phyloP scores from a whole-genome alignment of 2,888 invertebrate genomes.

The Meiosimyza decipiens region DNA sequence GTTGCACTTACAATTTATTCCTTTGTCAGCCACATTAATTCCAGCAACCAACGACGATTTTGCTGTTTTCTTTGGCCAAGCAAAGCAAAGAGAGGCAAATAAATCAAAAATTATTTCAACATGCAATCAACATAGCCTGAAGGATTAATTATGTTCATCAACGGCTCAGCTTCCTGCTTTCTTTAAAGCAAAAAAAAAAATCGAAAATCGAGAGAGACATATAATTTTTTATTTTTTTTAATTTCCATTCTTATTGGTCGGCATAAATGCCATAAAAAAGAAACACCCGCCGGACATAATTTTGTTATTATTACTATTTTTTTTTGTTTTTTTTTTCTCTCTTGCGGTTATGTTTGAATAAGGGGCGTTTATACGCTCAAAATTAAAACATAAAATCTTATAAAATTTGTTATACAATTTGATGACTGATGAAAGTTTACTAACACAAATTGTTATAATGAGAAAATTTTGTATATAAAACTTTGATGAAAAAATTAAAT shows the following conservation, averaged over 20 bases:
- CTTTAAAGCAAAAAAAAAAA: not conserved
- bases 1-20: too few relatives aligned
- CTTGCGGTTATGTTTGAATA: not conserved
- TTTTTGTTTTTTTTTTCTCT: not conserved
- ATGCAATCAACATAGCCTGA: slow-evolving; percentile 26
- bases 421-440: not conserved
- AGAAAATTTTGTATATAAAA: too few relatives aligned
- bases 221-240: too few relatives aligned
- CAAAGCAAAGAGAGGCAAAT: not conserved
- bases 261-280: not conserved
- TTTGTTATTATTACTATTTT: not conserved
- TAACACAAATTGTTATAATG: not conserved
- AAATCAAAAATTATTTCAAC: slow-evolving; percentile 25
- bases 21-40: too few relatives aligned
- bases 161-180: slow-evolving; percentile 9
- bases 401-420: not conserved
- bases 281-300: not conserved
- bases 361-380: not conserved
- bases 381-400: not conserved
- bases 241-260: too few relatives aligned
- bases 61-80: too few relatives aligned
- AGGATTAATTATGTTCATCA: slow-evolving; percentile 30
- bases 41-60: too few relatives aligned
- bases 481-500: not conserved
- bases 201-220: not conserved